phyloP scores from a whole-genome alignment of 2,113 vertebrate species.

The Monopterus albus region DNA sequence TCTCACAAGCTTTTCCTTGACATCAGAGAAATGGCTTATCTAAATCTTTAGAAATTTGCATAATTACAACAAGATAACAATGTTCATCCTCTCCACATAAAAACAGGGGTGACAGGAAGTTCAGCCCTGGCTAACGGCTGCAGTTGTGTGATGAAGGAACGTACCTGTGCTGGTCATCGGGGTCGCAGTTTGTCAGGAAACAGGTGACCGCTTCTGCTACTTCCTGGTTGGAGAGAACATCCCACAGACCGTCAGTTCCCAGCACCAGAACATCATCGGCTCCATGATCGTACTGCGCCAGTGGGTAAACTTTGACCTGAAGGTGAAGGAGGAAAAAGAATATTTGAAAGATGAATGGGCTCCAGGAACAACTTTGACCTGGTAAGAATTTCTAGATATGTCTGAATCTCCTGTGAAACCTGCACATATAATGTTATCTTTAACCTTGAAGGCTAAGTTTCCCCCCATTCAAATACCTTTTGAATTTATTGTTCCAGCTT shows the following conservation, averaged over 20 bases:
- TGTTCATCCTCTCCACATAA: conserved; percentile 20
- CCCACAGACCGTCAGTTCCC: conserved; percentile 97
- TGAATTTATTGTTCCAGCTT: no score
- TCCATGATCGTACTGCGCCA: conserved; percentile 88
- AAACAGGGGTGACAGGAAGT: conserved; percentile 47
- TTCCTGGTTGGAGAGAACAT: conserved; percentile 96
- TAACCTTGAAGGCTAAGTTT: neutral
- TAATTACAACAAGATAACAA: conserved; percentile 43
- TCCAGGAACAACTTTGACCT: neutral
- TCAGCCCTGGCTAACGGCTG: conserved; percentile 31
- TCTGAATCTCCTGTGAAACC: neutral
- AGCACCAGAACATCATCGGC: conserved; percentile 93
- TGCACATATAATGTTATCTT: neutral
- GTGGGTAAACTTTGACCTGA: conserved; percentile 92
- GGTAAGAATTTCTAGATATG: neutral
- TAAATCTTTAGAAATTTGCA: conserved; percentile 56
- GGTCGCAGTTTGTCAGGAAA: conserved; percentile 96
- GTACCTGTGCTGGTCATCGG: conserved; percentile 95
- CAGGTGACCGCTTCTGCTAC: conserved; percentile 90
- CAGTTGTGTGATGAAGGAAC: conserved; percentile 49
- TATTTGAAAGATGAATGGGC: neutral
- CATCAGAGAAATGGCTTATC: conserved; percentile 40
- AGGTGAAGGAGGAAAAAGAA: neutral
- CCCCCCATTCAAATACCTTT: no score
- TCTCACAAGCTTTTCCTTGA: conserved; percentile 18